Percentiles rank a stretch among this genome's conserved stretches.
phyloP scores from a whole-genome alignment of 2,113 vertebrate genomes.

The Rhodinocichla rosea region DNA sequence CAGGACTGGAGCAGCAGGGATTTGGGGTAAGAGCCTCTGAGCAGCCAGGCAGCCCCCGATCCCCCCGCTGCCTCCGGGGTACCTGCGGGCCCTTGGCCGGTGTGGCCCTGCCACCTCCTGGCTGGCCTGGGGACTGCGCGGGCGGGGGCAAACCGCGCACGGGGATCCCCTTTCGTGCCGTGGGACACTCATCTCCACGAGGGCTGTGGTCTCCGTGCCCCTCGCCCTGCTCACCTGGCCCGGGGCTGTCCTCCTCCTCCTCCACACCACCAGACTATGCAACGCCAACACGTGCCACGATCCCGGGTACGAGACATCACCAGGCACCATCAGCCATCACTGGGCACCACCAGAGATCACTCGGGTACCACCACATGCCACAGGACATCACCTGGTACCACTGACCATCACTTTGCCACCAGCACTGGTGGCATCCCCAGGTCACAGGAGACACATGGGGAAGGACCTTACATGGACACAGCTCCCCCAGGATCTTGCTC shows the following conservation, averaged over 20 bases:
- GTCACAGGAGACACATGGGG: neutral
- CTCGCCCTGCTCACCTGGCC: neutral
- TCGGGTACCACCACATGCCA: neutral
- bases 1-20: neutral
- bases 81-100: neutral
- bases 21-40: neutral
- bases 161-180: neutral
- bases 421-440: neutral
- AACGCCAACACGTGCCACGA: fast-evolving
- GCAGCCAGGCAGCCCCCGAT: neutral
- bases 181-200: too few species aligned
- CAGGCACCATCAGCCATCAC: neutral
- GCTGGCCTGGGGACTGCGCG: neutral
- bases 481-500: neutral
- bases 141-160: neutral
- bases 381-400: neutral
- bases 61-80: too few species aligned
- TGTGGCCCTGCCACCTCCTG: conserved; percentile 47
- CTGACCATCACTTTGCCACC: neutral
- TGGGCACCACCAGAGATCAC: neutral
- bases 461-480: neutral
- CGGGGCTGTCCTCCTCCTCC: neutral
- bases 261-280: neutral
- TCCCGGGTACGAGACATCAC: neutral
- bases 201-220: neutral